Percentiles rank a stretch among this genome's conserved stretches.
Evolutionary conservation across 2,113 vertebrate species (phyloP).

Genomic region (Alligator mississippiensis): DNA sequence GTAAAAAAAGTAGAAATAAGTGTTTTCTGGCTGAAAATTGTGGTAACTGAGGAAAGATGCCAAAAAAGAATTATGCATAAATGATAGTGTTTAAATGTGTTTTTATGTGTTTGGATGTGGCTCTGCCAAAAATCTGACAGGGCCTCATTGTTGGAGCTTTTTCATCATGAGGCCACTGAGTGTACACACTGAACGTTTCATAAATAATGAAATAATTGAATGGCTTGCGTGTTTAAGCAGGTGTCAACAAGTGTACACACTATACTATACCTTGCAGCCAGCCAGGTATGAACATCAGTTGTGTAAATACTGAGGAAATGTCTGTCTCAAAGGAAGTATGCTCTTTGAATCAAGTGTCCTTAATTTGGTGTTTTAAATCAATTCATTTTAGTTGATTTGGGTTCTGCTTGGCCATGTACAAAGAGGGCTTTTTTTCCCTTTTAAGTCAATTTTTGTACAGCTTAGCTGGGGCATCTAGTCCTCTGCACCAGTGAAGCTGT

Average conservation of each 20-base stretch:
- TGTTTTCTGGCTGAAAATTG: conserved; percentile 77
- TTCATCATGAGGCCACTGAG: conserved; percentile 64
- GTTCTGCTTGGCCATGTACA: neutral
- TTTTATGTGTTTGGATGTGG: conserved; percentile 78
- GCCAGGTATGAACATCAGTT: neutral
- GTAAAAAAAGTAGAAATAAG: conserved; percentile 77
- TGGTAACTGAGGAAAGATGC: conserved; percentile 71
- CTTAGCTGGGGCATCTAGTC: neutral
- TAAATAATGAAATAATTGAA: conserved; percentile 74
- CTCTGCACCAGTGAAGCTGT: neutral
- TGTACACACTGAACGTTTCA: conserved; percentile 51
- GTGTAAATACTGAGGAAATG: neutral
- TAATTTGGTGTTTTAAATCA: neutral
- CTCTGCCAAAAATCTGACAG: conserved; percentile 80
- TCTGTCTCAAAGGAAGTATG: neutral
- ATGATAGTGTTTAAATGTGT: conserved; percentile 81
- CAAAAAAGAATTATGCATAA: conserved; percentile 82
- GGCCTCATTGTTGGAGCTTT: conserved; percentile 69
- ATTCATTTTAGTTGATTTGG: neutral
- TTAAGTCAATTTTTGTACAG: neutral
- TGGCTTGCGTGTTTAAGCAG: conserved; percentile 44
- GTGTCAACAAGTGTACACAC: conserved; percentile 58
- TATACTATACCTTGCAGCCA: conserved; percentile 12
- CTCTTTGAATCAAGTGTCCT: neutral
- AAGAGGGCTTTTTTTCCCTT: conserved; percentile 4